Base-by-base conservation (phyloP, 2,113 vertebrate genomes). In the Esox niger region DNA sequence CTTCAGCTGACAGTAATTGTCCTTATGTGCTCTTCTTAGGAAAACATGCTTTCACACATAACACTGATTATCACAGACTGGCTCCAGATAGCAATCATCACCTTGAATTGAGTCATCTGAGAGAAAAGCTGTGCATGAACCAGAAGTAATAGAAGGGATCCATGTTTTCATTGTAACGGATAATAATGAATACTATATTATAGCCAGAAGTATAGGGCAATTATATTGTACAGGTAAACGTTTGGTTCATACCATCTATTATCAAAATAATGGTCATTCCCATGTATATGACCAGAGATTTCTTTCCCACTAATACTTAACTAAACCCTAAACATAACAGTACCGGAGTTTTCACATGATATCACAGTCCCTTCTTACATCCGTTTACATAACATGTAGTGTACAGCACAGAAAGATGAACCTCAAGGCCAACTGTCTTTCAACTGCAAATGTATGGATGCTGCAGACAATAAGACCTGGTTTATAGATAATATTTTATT, bases 81-180 rank as follows among this genome's bases (percentile, higher is more conserved):
- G 82, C 83, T 86, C 82, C 81, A 82, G 81, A 85, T 85, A 86
- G 78, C 83, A 81, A 89, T 88, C 82, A 86, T 64, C 65, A 84
- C 84, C 85, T 84, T 82, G 79, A 88, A 84, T 88, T 77, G 81
- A 69, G 84, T 74, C 74, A 73, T 77, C 64, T 60, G 68, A 81
- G 71, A 78, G 77, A 62, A 77, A 69, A 43, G 76, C 83, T 73
- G 64, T 17, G 75, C 43, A 46, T 79, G 70, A 77, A 66, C 74
- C 77, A 74, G 43, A 71, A 79, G 77, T 79, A 76, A 85, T 73
- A 77, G 79, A 56, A 64, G 68, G 33, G 79, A 79, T n/a, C n/a
- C n/a, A n/a, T n/a, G n/a, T n/a, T n/a, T n/a, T n/a, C n/a, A n/a
- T n/a, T n/a, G n/a, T n/a, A n/a, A n/a, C n/a, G n/a, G n/a, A n/a